Base-by-base conservation (phyloP, 92 coral and sea anemone species). In the Diadumene lineata region DNA sequence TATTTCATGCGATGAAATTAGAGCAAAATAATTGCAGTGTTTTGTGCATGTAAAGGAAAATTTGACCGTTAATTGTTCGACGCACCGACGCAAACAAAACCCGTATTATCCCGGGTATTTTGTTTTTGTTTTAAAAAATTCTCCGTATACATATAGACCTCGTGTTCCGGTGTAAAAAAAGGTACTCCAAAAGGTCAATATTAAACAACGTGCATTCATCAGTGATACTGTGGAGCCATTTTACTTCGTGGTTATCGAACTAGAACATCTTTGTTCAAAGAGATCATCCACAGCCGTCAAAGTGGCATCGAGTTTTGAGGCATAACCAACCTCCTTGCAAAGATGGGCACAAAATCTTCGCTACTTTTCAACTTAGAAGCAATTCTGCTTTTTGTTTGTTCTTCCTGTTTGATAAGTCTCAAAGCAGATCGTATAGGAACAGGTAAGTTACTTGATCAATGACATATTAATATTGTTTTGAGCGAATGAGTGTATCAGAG, bases 371-470 rank as follows among this genome's bases (percentile, higher is more conserved):
- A 6, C 24, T 13, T 13, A 53, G 58, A 53, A 15, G 43, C 38
- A 62, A 4, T 6, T 16, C 27, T 27, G 68, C 7, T 70, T 0
- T 19, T 28, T 15, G 31, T 70, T 51, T 51, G 1, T 56, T 25
- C 64, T 51, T 70, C 38, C 75, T 70, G 64, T 18, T 3, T 53
- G 3, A 1, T 70, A 29, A 22, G 55, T n/a, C 30, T 70, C 27
- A 56, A 55, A 44, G 75, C 75, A 22, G 19, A 70, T n/a, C 26
- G 50, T 11, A 43, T 58, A 24, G 33, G 46, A 19, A 48, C 29
- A 29, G 75, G 43, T 66, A 28, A 7, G 72, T 34, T 19, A 11
- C 7, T 13, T 38, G n/a, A n/a, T 38, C 13, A 38, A 38, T 4
- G 48, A 6, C 48, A 38, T 38, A 38, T 4, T 4, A n/a, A 38